A percentile compares a stretch with the other conserved stretches of the same genome.
phyloP scores from a whole-genome alignment of 2,113 vertebrate species.

The Acanthisitta chloris region DNA sequence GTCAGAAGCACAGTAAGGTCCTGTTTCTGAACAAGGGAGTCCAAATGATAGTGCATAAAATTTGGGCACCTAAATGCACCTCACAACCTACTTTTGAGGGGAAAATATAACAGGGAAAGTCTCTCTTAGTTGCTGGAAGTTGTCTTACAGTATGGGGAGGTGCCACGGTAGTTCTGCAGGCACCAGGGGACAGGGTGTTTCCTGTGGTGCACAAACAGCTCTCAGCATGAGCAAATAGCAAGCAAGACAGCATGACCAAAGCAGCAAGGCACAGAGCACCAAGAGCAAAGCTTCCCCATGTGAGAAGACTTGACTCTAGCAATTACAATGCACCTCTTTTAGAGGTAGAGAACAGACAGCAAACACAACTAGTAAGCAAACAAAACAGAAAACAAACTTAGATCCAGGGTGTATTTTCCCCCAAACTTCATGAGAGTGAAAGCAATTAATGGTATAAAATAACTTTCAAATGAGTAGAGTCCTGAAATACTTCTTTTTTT shows the following conservation, averaged over 20 bases:
- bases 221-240: too few relatives aligned
- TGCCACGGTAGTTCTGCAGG: background rate
- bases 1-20: background rate
- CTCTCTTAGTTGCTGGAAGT: background rate
- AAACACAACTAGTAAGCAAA: too few relatives aligned
- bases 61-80: background rate
- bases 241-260: rapidly evolving
- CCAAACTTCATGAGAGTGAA: background rate
- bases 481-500: background rate
- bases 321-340: background rate
- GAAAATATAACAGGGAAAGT: background rate
- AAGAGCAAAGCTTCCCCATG: background rate
- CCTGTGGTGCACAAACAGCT: background rate
- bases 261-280: background rate
- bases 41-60: background rate
- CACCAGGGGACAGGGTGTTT: rapidly evolving
- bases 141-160: background rate
- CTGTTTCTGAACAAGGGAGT: background rate
- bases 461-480: background rate
- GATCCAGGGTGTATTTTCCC: rapidly evolving
- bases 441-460: background rate
- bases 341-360: background rate
- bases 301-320: background rate
- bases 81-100: background rate
- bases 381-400: too few relatives aligned